Base-by-base conservation (phyloP, 1,140 invertebrate genomes). In the Aricia agestis region DNA sequence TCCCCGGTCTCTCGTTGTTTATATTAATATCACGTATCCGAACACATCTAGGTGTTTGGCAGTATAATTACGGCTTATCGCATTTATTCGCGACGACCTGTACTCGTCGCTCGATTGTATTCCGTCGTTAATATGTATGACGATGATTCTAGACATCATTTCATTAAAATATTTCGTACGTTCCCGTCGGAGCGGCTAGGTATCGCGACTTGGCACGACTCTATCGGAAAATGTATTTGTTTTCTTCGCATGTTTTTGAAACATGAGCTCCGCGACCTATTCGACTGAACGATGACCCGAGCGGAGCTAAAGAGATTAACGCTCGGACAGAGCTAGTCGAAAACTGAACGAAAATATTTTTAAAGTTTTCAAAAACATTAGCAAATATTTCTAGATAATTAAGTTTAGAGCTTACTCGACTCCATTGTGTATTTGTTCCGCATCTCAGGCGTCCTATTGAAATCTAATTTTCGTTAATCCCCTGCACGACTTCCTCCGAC, bases 391-490 rank as follows among this genome's bases (percentile, higher is more conserved):
- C 9, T 15, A 52, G 45, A 52, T 52, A 52, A 52, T 52, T 52
- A 52, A 52, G 45, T 52, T 52, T 52, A 15, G 45, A 52, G 45
- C 80, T 82, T 83, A 78, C 81, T 78, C 78, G 79, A 81, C 82
- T 82, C 80, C 80, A 78, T 76, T 83, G 84, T 79, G 83, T 84
- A 82, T 86, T 82, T 85, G 84, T 81, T 82, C 76, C 74, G 75
- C 83, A 81, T 74, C 78, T 82, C 85, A 83, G 88, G 77, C 87
- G 84, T 91, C 89, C 90, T 89, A 90, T 89, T 87, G 87, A 88
- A 91, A 91, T 91, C 87, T 89, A 91, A 89, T 91, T 91, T 89
- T 87, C 87, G 82, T 80, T 89, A 91, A 91, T 89, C 87, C 86
- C 58, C 71, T 75, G 82, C 83, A 78, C 74, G 75, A 84, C 82